Conservation (phyloP, 2,797 vertebrate species). For the Mastacembelus armatus region DNA sequence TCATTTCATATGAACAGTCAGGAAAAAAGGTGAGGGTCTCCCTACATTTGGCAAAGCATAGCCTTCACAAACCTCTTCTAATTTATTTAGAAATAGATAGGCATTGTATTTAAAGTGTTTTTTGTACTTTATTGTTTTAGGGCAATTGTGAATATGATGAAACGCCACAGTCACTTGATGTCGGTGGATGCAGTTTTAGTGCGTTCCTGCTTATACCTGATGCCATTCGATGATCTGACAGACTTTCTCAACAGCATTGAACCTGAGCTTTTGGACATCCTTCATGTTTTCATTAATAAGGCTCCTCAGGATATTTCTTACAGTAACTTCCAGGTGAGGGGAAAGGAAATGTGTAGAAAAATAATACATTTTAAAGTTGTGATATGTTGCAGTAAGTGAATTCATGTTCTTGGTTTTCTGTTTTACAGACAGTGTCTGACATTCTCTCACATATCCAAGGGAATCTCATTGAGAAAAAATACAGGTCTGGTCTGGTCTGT, state of each 20-base stretch:
- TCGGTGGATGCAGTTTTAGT: constrained; percentile 77
- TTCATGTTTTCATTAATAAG: constrained; percentile 75
- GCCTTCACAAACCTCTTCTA: background rate
- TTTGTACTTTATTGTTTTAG: constrained; percentile 56
- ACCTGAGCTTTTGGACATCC: constrained; percentile 76
- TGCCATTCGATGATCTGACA: constrained; percentile 71
- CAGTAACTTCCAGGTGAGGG: constrained; percentile 49
- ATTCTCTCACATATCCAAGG: constrained; percentile 66
- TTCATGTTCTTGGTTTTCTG: background rate
- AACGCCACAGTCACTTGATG: constrained; percentile 74
- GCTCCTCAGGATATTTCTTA: constrained; percentile 48
- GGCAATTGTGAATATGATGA: constrained; percentile 74
- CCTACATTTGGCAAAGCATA: rapidly evolving
- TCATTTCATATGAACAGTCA: background rate
- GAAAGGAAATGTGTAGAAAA: background rate
- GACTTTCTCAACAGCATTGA: constrained; percentile 63
- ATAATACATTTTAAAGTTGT: background rate
- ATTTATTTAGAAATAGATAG: rapidly evolving
- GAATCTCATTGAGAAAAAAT: constrained; percentile 73
- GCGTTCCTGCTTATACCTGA: constrained; percentile 87
- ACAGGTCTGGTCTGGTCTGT: constrained; percentile 72
- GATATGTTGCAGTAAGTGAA: background rate
- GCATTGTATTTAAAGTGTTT: background rate
- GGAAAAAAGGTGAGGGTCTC: constrained; percentile 58
- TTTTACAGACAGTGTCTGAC: constrained; percentile 57